A percentile compares a stretch with the other conserved stretches of the same genome.
These are phyloP conservation scores for Sitophilus oryzae DNA, from an alignment of 1,140 invertebrate species.

Conservation along the genomic window DNA sequence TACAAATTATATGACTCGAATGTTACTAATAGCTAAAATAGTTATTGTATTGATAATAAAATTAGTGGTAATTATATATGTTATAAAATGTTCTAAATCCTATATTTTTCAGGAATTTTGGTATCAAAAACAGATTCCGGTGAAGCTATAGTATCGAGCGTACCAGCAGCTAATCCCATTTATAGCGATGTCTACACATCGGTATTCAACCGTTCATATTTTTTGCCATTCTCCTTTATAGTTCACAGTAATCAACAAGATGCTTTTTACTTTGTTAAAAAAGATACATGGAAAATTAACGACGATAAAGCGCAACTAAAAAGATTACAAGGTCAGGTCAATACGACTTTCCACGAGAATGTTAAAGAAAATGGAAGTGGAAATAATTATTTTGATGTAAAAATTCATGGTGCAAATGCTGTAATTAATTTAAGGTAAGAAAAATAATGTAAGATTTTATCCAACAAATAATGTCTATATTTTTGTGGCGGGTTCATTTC, in stretches of 20 bases:
- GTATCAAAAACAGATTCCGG: constrained; percentile 73
- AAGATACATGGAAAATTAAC: constrained; percentile 77
- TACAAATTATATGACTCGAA: too few relatives aligned
- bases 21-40: too few relatives aligned
- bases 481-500: too few relatives aligned
- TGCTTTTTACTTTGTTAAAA: constrained; percentile 93
- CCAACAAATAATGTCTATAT: too few relatives aligned
- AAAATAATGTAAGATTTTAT: too few relatives aligned
- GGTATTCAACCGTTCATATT: constrained; percentile 85
- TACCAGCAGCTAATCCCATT: constrained; percentile 80
- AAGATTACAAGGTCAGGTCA: constrained; percentile 81
- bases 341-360: constrained; percentile 86
- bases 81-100: too few relatives aligned
- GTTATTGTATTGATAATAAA: too few relatives aligned
- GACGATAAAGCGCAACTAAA: constrained; percentile 85
- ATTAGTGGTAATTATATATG: too few relatives aligned
- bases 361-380: constrained; percentile 62
- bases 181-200: constrained; percentile 89
- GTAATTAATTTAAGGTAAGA: constrained; percentile 67
- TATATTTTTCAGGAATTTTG: constrained; percentile 55
- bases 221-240: constrained; percentile 83
- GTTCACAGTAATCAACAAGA: constrained; percentile 83
- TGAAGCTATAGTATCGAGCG: constrained; percentile 77
- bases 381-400: constrained; percentile 70
- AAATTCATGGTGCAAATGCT: constrained; percentile 76